phyloP scores from a whole-genome alignment of 2,888 invertebrate genomes.

The Sminthurides aquaticus region DNA sequence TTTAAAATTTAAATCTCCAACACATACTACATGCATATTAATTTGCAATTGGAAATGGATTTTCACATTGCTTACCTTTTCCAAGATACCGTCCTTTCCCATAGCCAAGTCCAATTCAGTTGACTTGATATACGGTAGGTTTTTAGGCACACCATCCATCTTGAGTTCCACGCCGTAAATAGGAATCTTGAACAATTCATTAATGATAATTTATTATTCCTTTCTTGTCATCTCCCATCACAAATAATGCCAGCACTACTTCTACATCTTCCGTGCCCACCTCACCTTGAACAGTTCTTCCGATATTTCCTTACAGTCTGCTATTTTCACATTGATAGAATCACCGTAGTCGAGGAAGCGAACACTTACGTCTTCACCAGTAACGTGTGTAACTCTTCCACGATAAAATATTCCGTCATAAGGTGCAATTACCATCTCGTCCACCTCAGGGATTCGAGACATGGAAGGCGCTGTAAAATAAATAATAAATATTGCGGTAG shows the following conservation, averaged over 20 bases:
- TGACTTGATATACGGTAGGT: not conserved
- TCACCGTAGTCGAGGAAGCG: conserved; percentile 36
- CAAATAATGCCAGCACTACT: not conserved
- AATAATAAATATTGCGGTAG: not conserved
- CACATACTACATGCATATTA: not conserved
- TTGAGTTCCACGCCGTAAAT: conserved; percentile 12
- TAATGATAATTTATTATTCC: not conserved
- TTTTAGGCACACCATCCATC: conserved; percentile 12
- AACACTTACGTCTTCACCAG: conserved; percentile 3
- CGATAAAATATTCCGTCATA: conserved; percentile 29
- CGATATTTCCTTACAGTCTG: conserved; percentile 14
- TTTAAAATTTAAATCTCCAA: not conserved
- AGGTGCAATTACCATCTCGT: conserved; percentile 30
- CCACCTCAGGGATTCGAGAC: conserved; percentile 13
- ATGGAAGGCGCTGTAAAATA: conserved; percentile 5
- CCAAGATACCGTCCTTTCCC: conserved; percentile 1
- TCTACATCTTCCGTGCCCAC: not conserved
- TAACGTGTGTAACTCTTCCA: conserved; percentile 19
- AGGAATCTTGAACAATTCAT: conserved; percentile 15
- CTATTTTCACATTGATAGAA: not conserved
- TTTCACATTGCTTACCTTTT: not conserved
- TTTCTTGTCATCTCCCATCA: not conserved
- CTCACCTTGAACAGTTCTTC: conserved; percentile 28
- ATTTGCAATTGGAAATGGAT: not conserved
- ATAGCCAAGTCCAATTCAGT: not conserved